Conservation (phyloP, 1,140 invertebrate species). For the Diorhabda sublineata region DNA sequence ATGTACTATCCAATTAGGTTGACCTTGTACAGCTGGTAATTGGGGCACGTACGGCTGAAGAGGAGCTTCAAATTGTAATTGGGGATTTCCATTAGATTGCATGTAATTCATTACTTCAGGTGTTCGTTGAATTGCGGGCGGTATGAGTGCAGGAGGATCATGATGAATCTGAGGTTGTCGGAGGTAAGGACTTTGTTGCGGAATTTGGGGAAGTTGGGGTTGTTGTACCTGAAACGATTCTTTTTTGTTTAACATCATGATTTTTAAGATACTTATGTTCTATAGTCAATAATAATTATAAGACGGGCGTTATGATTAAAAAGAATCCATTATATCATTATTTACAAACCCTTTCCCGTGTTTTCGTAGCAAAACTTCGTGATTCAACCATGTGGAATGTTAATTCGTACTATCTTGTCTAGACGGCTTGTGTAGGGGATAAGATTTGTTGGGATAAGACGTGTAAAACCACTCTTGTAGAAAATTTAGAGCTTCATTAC, state of each 20-base stretch:
- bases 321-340: too few relatives aligned
- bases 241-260: too few relatives aligned
- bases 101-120: constrained; percentile 36
- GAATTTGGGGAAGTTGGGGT: constrained; percentile 4
- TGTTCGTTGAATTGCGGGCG: constrained; percentile 14
- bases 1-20: constrained; percentile 32
- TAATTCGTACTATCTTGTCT: background rate
- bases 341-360: too few relatives aligned
- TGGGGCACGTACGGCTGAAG: constrained; percentile 28
- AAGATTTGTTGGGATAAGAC: too few relatives aligned
- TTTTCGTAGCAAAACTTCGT: background rate
- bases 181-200: constrained; percentile 3
- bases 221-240: constrained; percentile 15
- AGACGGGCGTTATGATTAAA: too few relatives aligned
- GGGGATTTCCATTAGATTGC: constrained; percentile 30
- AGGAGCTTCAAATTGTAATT: constrained; percentile 26
- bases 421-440: background rate
- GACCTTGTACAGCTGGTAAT: constrained; percentile 13
- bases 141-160: constrained; percentile 10
- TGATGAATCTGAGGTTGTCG: constrained; percentile 14
- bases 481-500: too few relatives aligned
- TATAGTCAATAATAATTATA: too few relatives aligned
- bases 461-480: too few relatives aligned
- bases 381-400: background rate
- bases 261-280: too few relatives aligned